These are phyloP conservation scores for Gadus macrocephalus DNA, from an alignment of 2,113 vertebrate species.

Conservation along the genomic window DNA sequence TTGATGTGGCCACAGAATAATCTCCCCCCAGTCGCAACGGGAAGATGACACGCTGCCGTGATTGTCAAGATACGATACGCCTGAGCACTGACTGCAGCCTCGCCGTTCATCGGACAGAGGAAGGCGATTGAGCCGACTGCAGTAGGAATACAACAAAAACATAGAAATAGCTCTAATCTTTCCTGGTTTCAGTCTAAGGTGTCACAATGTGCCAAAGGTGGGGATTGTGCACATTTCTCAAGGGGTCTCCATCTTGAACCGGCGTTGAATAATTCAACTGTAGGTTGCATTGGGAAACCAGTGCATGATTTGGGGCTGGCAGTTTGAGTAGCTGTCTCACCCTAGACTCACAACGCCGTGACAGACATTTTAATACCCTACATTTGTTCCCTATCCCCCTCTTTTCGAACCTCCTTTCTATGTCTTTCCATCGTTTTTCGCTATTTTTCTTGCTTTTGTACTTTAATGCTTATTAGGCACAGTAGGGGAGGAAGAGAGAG, in stretches of 20 bases:
- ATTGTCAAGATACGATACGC: conserved; percentile 49
- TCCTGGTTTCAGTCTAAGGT: background rate
- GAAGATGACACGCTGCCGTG: conserved; percentile 46
- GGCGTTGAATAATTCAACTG: too few species aligned
- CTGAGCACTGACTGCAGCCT: conserved; percentile 27
- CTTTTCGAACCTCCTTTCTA: background rate
- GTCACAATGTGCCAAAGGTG: background rate
- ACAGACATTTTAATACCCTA: too few species aligned
- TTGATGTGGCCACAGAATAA: conserved; percentile 65
- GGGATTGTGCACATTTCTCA: too few species aligned
- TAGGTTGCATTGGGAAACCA: too few species aligned
- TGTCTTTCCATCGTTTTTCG: background rate
- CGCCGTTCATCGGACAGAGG: conserved; percentile 38
- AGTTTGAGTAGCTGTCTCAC: too few species aligned
- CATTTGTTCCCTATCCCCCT: conserved; percentile 2
- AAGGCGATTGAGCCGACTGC: background rate
- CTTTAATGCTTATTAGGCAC: conserved; percentile 38
- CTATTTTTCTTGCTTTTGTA: conserved; percentile 5
- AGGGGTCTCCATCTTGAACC: too few species aligned
- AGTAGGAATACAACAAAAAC: background rate
- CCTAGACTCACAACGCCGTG: too few species aligned
- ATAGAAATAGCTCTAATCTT: background rate
- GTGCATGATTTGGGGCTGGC: too few species aligned
- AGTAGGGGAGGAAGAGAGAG: conserved; percentile 21
- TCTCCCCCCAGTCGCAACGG: conserved; percentile 48